Conservation (phyloP, 2,113 vertebrate species). For the Psophia crepitans region DNA sequence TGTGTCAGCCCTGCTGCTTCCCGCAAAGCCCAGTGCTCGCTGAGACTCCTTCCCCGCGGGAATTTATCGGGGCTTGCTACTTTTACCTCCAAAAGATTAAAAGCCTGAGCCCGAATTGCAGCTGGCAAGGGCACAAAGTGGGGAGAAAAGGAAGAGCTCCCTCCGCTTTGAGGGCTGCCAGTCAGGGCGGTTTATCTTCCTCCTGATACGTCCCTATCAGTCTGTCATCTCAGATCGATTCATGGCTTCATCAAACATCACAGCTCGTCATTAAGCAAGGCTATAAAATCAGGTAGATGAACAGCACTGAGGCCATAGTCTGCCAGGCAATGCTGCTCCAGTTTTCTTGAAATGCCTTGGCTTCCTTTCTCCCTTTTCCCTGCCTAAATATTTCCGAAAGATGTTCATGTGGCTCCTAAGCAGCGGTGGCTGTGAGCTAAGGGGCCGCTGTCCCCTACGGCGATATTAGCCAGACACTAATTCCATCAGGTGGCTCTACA, state of each 20-base stretch:
- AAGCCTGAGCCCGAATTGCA: background rate
- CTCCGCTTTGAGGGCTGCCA: background rate
- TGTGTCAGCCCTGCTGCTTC: background rate
- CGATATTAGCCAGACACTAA: background rate
- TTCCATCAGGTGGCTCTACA: background rate
- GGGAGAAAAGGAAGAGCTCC: background rate
- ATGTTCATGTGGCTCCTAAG: background rate
- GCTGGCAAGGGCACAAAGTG: background rate
- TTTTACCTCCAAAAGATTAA: background rate
- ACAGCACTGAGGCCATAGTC: background rate
- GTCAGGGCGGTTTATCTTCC: background rate
- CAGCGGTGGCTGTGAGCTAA: background rate
- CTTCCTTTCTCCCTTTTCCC: background rate
- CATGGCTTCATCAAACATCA: slow-evolving; percentile 1
- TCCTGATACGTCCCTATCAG: background rate
- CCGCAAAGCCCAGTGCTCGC: background rate
- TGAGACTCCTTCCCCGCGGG: background rate
- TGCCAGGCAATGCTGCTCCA: background rate
- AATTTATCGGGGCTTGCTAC: background rate
- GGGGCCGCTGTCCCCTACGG: background rate
- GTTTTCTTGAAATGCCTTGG: background rate
- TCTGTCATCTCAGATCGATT: background rate
- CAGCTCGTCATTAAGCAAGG: background rate
- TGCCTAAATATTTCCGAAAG: background rate
- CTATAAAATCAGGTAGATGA: background rate